Evolutionary conservation across 2,888 invertebrate genomes (phyloP).

Genomic region (Corythucha ciliata): DNA sequence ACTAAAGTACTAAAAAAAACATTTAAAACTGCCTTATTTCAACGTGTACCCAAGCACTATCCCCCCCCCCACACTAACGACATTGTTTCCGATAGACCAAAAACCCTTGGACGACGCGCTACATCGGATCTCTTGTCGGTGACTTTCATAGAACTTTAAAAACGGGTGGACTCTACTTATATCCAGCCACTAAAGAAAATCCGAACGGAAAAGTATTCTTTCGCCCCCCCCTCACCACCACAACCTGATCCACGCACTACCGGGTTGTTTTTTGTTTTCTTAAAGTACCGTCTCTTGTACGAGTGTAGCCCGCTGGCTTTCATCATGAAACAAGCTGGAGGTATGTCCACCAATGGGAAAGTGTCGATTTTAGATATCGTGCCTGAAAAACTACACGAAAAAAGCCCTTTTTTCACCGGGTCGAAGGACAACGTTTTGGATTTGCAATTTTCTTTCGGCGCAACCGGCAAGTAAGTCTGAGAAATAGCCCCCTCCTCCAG

Average conservation of each 20-base stretch:
- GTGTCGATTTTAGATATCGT: conserved; percentile 18
- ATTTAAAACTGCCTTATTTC: not conserved
- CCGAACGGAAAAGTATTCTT: conserved; percentile 23
- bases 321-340: conserved; percentile 22
- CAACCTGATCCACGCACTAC: no score
- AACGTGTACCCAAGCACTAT: not conserved
- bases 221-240: no score
- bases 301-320: conserved; percentile 20
- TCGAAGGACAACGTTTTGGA: conserved; percentile 20
- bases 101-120: conserved; percentile 17
- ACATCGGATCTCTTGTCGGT: conserved; percentile 19
- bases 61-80: not conserved
- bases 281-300: conserved; percentile 18
- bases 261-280: conserved; percentile 1
- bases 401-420: conserved; percentile 20
- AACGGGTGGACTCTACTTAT: conserved; percentile 21
- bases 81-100: not conserved
- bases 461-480: no score
- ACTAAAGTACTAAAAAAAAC: conserved; percentile 11
- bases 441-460: no score
- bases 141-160: conserved; percentile 22
- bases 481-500: no score
- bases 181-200: conserved; percentile 23
- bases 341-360: conserved; percentile 18
- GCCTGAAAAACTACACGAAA: conserved; percentile 22